Evolutionary conservation across 1,140 invertebrate genomes (phyloP), one percentile per base, ranked within the genome.

Genomic region (Metaphire vulgaris): DNA sequence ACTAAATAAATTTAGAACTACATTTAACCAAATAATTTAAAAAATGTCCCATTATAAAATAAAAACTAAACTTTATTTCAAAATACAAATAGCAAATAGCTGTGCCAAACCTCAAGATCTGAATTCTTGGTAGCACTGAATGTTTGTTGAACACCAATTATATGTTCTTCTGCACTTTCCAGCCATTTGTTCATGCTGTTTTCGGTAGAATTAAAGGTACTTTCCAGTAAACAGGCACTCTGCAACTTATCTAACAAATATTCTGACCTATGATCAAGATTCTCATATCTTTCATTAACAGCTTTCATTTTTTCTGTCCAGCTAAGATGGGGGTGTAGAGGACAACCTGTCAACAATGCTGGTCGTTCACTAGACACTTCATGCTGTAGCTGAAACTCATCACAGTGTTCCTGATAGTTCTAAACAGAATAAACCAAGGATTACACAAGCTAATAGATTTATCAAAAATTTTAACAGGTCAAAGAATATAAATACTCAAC

Each of bases 91-190:
- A n/a, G 21, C 21, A 56, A 56, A 21, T 12, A 56, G 41, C 41
- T 56, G 41, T 56, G 21, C 41, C 41, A 56, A 56, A 56, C 41
- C 41, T 56, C 41, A 56, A 56, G 41, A 56, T 56, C 41, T 56
- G 41, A 12, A 12, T 56, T 56, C 41, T 56, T 21, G 6, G 41
- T 12, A 56, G 6, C 21, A 21, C 41, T 56, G 21, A 12, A 56
- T 56, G 41, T 21, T 21, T 56, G 41, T 21, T 56, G 41, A 6
- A 56, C 21, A 21, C 21, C 41, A 12, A 21, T 21, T 56, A 56
- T 21, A 6, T 12, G 6, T 12, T 21, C 41, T 21, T 56, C 41
- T 12, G 41, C 41, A 56, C 6, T 56, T 56, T 56, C 41, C 41
- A 56, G 41, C 41, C 41, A 56, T 21, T 56, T 6, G 41, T 21